Evolutionary conservation across 2,888 invertebrate genomes (phyloP), one percentile per base, ranked within the genome.

Genomic region (Caenorhabditis sinica): DNA sequence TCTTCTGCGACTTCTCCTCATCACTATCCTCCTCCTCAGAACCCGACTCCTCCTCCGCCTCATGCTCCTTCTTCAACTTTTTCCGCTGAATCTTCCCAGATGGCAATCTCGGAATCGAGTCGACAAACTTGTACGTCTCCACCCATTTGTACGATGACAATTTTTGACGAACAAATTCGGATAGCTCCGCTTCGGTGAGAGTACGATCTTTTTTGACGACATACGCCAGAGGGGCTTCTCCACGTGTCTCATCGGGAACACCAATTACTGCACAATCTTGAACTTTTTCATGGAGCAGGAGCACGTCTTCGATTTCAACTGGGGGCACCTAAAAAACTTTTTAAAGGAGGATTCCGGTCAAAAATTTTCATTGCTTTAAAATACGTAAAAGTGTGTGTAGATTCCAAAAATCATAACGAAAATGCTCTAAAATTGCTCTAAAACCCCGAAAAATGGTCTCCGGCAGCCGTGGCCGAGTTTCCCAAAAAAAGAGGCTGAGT

Each of bases 211-310:
- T 75, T n/a, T 76, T 81, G 51, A 86, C 86, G 25, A 86, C 43
- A 33, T 73, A 87, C n/a, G 87, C 87, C 45, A 77, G 83, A n/a
- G 87, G 87, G 3, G 69, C 71, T 49, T 87, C 86, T 15, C 86
- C 86, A 25, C 56, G 45, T 5, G 60, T 56, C 33, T 82, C 79
- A 25, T 82, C 85, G 0, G 79, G 73, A 0, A 86, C 49, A 30
- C 86, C 86, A 51, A 86, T 82, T 0, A 86, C 86, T 15, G 85
- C 86, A 40, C 82, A 85, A 60, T 86, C 86, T 40, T 85, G 82
- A 66, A 86, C 81, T 73, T 83, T 85, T 30, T 74, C 72, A 23
- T 86, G 82, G 11, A 82, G 65, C 3, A 86, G 68, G 13, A 86
- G 79, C n/a, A 86, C 82, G 63, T 86, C 86, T 72, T 86, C 86